A percentile compares a stretch with the other conserved stretches of the same genome.
Evolutionary conservation across 2,888 invertebrate species (phyloP).

Genomic region (Noctua pronuba): DNA sequence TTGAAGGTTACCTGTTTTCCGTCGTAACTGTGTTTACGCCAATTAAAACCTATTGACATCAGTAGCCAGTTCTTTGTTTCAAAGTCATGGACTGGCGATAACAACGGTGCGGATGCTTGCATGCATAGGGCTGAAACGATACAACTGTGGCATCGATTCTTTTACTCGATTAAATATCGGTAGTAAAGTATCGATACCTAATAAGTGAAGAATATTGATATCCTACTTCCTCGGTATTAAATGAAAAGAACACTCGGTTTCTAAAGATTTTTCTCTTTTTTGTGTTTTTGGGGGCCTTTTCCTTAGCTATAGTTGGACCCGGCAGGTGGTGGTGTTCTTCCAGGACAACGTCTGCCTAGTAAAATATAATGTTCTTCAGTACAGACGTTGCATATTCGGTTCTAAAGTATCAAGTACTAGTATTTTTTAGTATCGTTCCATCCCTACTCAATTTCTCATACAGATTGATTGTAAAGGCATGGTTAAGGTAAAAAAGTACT

Average conservation of each 20-base stretch:
- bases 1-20: slow-evolving; percentile 25
- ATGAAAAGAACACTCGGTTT: not conserved
- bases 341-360: not conserved
- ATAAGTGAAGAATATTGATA: not conserved
- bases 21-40: slow-evolving; percentile 28
- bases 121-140: not conserved
- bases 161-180: not conserved
- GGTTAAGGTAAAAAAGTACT: slow-evolving; percentile 70
- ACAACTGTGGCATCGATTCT: not conserved
- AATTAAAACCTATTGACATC: slow-evolving; percentile 45
- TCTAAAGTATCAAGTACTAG: not conserved
- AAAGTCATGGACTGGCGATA: slow-evolving; percentile 50
- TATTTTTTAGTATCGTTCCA: not conserved
- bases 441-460: slow-evolving; percentile 3
- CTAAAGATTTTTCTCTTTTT: too few species aligned
- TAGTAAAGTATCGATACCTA: not conserved
- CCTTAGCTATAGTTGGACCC: not conserved
- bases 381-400: not conserved
- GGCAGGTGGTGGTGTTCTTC: not conserved
- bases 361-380: not conserved
- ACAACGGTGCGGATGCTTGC: slow-evolving; percentile 42
- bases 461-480: slow-evolving; percentile 57
- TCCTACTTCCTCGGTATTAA: not conserved
- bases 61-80: slow-evolving; percentile 40
- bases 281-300: not conserved